These are phyloP conservation scores for Lordiphosa mommai DNA, from an alignment of 1,140 invertebrate species.

Conservation along the genomic window DNA sequence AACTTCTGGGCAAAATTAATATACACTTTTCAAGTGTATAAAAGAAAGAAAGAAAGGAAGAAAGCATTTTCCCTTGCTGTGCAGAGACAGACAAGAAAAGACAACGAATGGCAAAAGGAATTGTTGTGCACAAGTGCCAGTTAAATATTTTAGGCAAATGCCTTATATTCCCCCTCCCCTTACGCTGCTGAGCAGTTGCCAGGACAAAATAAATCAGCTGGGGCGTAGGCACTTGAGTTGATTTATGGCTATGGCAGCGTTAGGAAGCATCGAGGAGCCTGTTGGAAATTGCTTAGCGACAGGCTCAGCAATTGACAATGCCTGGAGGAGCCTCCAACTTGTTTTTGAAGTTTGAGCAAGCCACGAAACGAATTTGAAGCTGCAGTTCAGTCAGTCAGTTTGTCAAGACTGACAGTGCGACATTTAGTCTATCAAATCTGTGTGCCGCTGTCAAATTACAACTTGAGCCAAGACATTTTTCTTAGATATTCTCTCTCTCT, in stretches of 20 bases:
- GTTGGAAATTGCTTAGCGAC: slow-evolving; percentile 31
- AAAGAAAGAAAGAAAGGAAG: slow-evolving; percentile 12
- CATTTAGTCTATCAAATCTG: slow-evolving; percentile 51
- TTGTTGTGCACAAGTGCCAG: slow-evolving; percentile 72
- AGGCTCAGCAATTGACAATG: slow-evolving; percentile 24
- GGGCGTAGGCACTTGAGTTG: slow-evolving; percentile 75
- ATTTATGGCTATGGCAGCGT: slow-evolving; percentile 57
- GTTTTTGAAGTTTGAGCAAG: slow-evolving; percentile 46
- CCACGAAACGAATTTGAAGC: slow-evolving; percentile 21
- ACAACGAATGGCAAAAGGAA: slow-evolving; percentile 20
- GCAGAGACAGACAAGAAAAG: not conserved
- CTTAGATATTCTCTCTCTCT: not conserved
- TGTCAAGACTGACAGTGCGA: slow-evolving; percentile 17
- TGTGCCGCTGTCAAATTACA: no score
- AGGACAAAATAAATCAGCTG: slow-evolving; percentile 69
- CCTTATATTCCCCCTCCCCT: slow-evolving; percentile 3
- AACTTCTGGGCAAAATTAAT: no score
- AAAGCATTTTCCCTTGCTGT: no score
- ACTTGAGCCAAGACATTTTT: slow-evolving; percentile 28
- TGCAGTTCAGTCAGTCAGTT: slow-evolving; percentile 43
- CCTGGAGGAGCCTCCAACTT: slow-evolving; percentile 6
- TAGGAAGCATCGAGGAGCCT: slow-evolving; percentile 44
- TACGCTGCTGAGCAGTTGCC: slow-evolving; percentile 37
- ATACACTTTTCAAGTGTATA: no score
- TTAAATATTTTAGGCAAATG: slow-evolving; percentile 75